Evolutionary conservation across 2,797 vertebrate genomes (phyloP).

Genomic region (Prunella strophiata): DNA sequence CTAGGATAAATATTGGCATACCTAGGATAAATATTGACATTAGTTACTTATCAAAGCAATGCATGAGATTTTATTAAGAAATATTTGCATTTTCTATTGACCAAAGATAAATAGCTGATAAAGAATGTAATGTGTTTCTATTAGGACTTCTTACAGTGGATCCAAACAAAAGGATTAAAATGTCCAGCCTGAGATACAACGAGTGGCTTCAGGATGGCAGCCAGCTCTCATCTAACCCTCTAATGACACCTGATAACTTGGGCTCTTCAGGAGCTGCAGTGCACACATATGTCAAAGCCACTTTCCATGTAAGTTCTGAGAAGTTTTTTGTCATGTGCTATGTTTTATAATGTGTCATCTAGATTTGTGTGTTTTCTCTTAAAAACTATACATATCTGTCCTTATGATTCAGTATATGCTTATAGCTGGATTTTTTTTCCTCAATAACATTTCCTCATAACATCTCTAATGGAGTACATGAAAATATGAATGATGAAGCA

Average conservation of each 20-base stretch:
- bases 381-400: not conserved
- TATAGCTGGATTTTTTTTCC: not conserved
- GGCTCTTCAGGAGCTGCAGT: constrained; percentile 92
- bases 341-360: not conserved
- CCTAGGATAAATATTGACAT: not conserved
- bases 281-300: constrained; percentile 96
- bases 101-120: not conserved
- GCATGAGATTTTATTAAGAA: not conserved
- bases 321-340: not conserved
- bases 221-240: constrained; percentile 96
- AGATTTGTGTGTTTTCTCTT: not conserved
- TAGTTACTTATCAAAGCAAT: not conserved
- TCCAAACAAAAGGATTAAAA: constrained; percentile 98
- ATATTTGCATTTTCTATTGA: not conserved
- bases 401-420: not conserved
- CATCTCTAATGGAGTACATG: not conserved
- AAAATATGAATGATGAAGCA: not conserved
- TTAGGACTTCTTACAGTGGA: constrained; percentile 96
- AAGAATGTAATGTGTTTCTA: constrained; percentile 10
- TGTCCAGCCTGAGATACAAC: constrained; percentile 93
- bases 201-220: constrained; percentile 98
- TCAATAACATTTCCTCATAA: not conserved
- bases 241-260: constrained; percentile 97
- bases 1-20: not conserved
- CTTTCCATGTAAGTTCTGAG: constrained; percentile 90